Conservation (phyloP, 2,113 vertebrate species). For the Otolemur garnettii region DNA sequence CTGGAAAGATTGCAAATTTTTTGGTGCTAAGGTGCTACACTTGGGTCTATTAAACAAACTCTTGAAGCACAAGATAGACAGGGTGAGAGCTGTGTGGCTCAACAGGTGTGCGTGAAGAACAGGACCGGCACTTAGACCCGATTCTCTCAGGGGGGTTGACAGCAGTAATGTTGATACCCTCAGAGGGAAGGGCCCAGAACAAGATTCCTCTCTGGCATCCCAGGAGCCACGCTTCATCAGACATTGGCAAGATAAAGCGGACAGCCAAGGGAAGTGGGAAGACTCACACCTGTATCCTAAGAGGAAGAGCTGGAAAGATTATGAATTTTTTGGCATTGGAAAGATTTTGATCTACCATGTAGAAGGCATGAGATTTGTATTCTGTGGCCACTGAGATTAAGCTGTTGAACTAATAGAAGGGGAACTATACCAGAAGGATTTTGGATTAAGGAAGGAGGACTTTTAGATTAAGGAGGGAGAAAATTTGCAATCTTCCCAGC, state of each 20-base stretch:
- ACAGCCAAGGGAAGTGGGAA: neutral
- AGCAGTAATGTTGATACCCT: neutral
- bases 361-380: neutral
- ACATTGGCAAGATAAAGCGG: neutral
- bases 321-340: neutral
- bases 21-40: neutral
- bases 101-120: too few relatives aligned
- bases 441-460: neutral
- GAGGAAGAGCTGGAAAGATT: neutral
- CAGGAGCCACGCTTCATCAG: neutral
- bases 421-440: neutral
- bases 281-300: neutral
- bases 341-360: neutral
- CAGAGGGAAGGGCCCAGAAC: neutral
- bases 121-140: neutral
- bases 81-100: neutral
- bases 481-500: too few relatives aligned
- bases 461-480: neutral
- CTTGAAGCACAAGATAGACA: neutral
- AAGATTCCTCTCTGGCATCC: neutral
- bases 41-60: neutral
- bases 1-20: too few relatives aligned
- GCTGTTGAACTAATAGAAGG: neutral
- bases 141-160: neutral
- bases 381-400: neutral